These are phyloP conservation scores for Dryadula phaetusa DNA, from an alignment of 2,888 invertebrate genomes.

Conservation along the genomic window DNA sequence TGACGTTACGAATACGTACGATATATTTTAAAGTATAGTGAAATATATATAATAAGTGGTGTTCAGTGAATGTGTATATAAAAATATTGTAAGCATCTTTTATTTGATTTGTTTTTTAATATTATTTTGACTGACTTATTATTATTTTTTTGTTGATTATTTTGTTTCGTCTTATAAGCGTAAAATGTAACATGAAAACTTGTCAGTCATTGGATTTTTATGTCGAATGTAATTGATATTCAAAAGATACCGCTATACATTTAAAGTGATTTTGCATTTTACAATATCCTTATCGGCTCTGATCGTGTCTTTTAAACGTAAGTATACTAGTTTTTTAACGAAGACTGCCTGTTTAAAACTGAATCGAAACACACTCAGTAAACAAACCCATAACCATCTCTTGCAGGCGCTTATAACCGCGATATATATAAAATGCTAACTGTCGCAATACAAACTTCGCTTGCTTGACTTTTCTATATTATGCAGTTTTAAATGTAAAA, in stretches of 20 bases:
- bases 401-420: too few relatives aligned
- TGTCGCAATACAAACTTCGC: too few relatives aligned
- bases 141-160: not conserved
- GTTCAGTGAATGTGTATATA: constrained; percentile 26
- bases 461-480: too few relatives aligned
- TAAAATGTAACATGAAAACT: not conserved
- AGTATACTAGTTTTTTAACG: not conserved
- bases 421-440: too few relatives aligned
- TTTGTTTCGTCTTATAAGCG: too few relatives aligned
- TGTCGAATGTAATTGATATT: not conserved
- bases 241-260: not conserved
- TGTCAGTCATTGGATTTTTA: not conserved
- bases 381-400: too few relatives aligned
- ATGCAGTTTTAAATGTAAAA: too few relatives aligned
- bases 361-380: too few relatives aligned
- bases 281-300: not conserved
- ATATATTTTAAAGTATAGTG: not conserved
- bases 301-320: constrained; percentile 5
- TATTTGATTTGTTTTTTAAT: not conserved
- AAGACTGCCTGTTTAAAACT: too few relatives aligned
- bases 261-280: constrained; percentile 2
- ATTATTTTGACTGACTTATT: not conserved
- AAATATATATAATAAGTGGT: constrained; percentile 2
- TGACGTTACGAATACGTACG: constrained; percentile 10
- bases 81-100: constrained; percentile 1